These are phyloP conservation scores for Periophthalmus modestus DNA, from an alignment of 2,113 vertebrate species.

Conservation along the genomic window DNA sequence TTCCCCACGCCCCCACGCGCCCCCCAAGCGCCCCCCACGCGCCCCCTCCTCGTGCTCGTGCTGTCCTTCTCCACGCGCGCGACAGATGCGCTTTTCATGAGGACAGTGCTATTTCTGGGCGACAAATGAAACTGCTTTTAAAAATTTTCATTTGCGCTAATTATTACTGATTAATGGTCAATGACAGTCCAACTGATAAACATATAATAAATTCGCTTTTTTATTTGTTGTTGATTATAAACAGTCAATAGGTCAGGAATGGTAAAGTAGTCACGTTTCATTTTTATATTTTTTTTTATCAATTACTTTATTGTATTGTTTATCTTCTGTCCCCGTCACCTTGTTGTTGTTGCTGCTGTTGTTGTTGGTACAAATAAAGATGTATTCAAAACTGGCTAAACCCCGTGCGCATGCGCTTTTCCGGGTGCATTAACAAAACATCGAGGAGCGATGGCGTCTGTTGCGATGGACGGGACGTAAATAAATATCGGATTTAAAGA, in stretches of 20 bases:
- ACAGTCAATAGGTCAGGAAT: too few species aligned
- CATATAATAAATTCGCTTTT: too few species aligned
- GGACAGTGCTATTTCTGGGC: not conserved
- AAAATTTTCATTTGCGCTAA: not conserved
- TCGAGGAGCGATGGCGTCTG: constrained; percentile 35
- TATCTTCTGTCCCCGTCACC: too few species aligned
- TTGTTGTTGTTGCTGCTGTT: not conserved
- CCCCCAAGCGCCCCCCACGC: too few species aligned
- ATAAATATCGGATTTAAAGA: constrained; percentile 7
- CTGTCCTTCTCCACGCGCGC: not conserved
- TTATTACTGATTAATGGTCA: too few species aligned
- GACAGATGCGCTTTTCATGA: not conserved
- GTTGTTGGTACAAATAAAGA: constrained; percentile 33
- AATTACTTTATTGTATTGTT: too few species aligned
- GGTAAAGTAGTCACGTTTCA: too few species aligned
- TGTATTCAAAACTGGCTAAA: not conserved
- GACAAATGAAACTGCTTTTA: not conserved
- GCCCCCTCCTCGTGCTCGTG: too few species aligned
- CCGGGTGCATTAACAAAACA: constrained; percentile 16
- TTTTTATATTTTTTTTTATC: too few species aligned
- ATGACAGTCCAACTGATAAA: too few species aligned
- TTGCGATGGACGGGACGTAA: constrained; percentile 56
- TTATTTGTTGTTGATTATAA: too few species aligned
- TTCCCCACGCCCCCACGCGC: not conserved
- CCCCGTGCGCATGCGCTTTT: constrained; percentile 33